phyloP scores from a whole-genome alignment of 2,113 vertebrate species.

The Amphiprion ocellaris region DNA sequence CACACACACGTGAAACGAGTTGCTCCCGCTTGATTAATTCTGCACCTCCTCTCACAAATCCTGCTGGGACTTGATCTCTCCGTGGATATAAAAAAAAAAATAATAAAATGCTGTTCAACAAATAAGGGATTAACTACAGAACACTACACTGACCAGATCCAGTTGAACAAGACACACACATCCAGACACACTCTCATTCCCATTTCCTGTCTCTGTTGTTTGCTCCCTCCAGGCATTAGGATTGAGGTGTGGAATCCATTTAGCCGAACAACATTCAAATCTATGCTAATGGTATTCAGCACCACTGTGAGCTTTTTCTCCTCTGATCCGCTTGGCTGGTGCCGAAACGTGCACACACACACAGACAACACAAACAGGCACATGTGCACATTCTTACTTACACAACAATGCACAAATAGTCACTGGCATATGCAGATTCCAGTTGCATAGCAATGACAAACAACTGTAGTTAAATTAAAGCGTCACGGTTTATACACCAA shows the following conservation, averaged over 20 bases:
- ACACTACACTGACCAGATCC: constrained; percentile 24
- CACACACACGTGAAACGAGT: constrained; percentile 13
- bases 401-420: constrained; percentile 5
- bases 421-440: background rate
- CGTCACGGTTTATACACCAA: constrained; percentile 35
- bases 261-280: constrained; percentile 63
- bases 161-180: constrained; percentile 21
- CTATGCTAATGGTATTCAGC: constrained; percentile 67
- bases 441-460: constrained; percentile 53
- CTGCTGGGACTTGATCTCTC: constrained; percentile 50
- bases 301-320: constrained; percentile 32
- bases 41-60: constrained; percentile 35
- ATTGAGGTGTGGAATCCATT: constrained; percentile 59
- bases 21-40: constrained; percentile 60
- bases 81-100: background rate
- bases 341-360: constrained; percentile 10
- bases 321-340: constrained; percentile 39
- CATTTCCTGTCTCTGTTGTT: constrained; percentile 39
- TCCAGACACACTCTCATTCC: background rate
- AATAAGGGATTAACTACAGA: constrained; percentile 58
- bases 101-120: constrained; percentile 40
- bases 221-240: constrained; percentile 16
- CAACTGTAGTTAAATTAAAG: constrained; percentile 52
- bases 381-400: background rate
- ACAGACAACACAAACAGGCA: background rate